Conservation (phyloP, 1,140 invertebrate genomes). For the Scaptodrosophila lebanonensis region DNA sequence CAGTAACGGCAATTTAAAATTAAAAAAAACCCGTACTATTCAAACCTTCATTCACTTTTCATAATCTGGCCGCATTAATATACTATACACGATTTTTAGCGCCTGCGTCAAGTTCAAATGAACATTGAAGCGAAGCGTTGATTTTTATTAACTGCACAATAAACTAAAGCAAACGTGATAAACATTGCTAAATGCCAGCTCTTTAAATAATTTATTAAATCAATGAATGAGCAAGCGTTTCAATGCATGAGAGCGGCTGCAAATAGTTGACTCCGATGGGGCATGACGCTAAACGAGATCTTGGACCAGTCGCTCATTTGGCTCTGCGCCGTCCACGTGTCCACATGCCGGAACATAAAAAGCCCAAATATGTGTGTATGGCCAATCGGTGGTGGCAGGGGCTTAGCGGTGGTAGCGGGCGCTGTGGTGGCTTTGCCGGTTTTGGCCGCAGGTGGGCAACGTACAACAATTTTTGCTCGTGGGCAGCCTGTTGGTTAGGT, state of each 20-base stretch:
- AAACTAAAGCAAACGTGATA: conserved; percentile 43
- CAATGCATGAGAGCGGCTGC: neutral
- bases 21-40: conserved; percentile 39
- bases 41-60: conserved; percentile 51
- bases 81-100: conserved; percentile 63
- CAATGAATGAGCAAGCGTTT: conserved; percentile 56
- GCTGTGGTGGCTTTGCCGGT: conserved; percentile 53
- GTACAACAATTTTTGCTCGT: conserved; percentile 11
- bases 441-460: conserved; percentile 60
- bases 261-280: conserved; percentile 33
- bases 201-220: conserved; percentile 24
- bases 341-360: conserved; percentile 56
- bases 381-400: no score
- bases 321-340: conserved; percentile 24
- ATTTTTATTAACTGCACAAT: conserved; percentile 39
- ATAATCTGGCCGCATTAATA: conserved; percentile 36
- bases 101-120: conserved; percentile 69
- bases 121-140: conserved; percentile 42
- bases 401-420: conserved; percentile 20
- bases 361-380: conserved; percentile 67
- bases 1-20: no score
- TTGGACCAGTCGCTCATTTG: conserved; percentile 28
- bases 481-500: conserved; percentile 16
- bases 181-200: conserved; percentile 42
- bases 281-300: conserved; percentile 20